Evolutionary conservation across 2,113 vertebrate genomes (phyloP).

Genomic region (Channa maculata): DNA sequence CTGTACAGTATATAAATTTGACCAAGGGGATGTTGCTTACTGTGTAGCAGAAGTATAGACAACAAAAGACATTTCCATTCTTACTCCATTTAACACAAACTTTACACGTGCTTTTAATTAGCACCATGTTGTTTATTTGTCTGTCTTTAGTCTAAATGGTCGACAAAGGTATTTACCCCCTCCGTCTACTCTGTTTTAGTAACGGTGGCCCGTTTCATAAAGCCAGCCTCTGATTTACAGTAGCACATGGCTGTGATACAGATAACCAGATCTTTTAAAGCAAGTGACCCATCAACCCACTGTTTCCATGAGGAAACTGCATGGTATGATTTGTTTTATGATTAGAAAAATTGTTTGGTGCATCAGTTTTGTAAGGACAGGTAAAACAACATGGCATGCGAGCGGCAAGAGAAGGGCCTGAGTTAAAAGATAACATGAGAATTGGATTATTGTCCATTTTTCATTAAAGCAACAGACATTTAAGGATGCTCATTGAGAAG

Average conservation of each 20-base stretch:
- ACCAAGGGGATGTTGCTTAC: constrained; percentile 1
- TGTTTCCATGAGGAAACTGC: constrained; percentile 17
- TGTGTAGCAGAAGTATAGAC: background rate
- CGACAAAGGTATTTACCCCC: constrained; percentile 48
- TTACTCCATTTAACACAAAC: constrained; percentile 11
- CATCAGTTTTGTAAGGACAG: background rate
- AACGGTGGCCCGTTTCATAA: constrained; percentile 55
- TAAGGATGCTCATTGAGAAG: constrained; percentile 6
- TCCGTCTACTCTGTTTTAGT: constrained; percentile 1
- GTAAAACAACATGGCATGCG: background rate
- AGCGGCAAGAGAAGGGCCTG: background rate
- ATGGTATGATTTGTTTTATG: background rate
- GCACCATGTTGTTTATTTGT: constrained; percentile 65
- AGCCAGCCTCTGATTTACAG: constrained; percentile 14
- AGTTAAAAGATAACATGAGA: background rate
- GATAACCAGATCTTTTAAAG: constrained; percentile 46
- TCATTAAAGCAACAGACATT: background rate
- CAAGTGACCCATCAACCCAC: constrained; percentile 46
- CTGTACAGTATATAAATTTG: constrained; percentile 24
- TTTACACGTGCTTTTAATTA: constrained; percentile 36
- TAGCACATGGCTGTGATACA: constrained; percentile 15
- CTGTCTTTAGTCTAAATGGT: constrained; percentile 12
- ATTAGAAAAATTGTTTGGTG: too few relatives aligned
- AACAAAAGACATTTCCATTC: constrained; percentile 20
- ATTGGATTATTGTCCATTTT: background rate